Conservation (phyloP, 2,113 vertebrate genomes). For the Dermatemys mawii region DNA sequence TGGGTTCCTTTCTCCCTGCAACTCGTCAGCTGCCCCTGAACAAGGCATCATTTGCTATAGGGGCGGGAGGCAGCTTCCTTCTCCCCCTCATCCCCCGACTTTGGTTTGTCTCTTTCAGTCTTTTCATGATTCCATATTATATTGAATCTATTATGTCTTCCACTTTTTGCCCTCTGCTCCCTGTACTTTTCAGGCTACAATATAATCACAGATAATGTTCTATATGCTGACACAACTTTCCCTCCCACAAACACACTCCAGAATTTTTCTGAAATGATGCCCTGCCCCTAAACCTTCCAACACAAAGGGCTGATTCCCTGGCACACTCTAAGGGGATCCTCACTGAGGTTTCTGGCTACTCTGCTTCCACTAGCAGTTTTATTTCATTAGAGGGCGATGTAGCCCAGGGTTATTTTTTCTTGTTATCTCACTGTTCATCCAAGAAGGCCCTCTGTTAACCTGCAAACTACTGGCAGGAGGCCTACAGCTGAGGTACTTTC, state of each 20-base stretch:
- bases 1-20: background rate
- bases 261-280: background rate
- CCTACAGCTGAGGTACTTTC: background rate
- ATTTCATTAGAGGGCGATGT: background rate
- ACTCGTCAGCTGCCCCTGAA: background rate
- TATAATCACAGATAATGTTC: background rate
- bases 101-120: background rate
- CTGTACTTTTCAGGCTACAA: background rate
- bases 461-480: background rate
- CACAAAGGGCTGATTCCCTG: background rate
- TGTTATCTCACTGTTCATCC: background rate
- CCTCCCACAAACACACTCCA: background rate
- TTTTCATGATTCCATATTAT: background rate
- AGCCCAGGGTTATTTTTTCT: background rate
- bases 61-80: background rate
- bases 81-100: background rate
- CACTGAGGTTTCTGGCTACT: background rate
- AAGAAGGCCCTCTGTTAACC: background rate
- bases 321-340: background rate
- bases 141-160: no score
- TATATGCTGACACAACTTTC: background rate
- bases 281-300: background rate
- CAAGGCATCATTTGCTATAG: background rate
- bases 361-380: background rate
- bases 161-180: background rate